phyloP scores from a whole-genome alignment of 2,113 vertebrate species.

The Ovis aries region ARS-UI_Ramb_v3.0 NC_056080.1:116259501-116260000 shows the following conservation, averaged over 20 bases:
- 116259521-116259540: background rate
- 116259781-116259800: conserved; percentile 14
- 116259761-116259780: background rate
- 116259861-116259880: conserved; percentile 1
- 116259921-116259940: background rate
- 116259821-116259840: background rate
- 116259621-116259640: background rate
- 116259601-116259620: conserved; percentile 10
- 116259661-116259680: background rate
- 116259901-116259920: background rate
- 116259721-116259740: conserved; percentile 4
- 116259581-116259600: conserved; percentile 2
- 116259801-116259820: background rate
- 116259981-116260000: background rate
- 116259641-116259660: background rate
- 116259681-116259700: background rate
- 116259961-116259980: background rate
- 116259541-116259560: background rate
- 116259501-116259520: background rate
- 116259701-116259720: background rate
- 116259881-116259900: background rate
- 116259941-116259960: background rate
- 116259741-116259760: background rate
- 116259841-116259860: background rate
- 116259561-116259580: background rate